Base-by-base conservation (phyloP, 2,113 vertebrate genomes). In the Macroglossus sobrinus region DNA sequence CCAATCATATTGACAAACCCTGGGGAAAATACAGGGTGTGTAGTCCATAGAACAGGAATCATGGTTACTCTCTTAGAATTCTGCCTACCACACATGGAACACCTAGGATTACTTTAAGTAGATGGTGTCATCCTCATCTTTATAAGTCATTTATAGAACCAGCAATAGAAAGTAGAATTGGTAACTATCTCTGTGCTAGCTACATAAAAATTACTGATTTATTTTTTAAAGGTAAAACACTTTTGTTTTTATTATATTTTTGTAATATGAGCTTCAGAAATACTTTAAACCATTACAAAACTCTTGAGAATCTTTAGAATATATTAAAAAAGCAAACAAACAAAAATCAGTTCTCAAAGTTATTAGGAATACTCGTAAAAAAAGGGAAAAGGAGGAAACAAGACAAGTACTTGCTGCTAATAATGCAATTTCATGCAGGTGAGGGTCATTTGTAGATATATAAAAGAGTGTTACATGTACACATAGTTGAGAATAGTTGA, bases 1-100 rank as follows among this genome's bases (percentile, higher is more conserved):
- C 9, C 2, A 9, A 47, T 40, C 14, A 43, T 11, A 33, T 22
- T 45, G 15, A 82, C 53, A 85, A 86, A n/a, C 6, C 3, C 24
- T 43, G 5, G 1, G 11, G 5, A 5, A 55, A 30, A 61, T 15
- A 2, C 13, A 28, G 8, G 19, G 5, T 11, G 11, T 57, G 19
- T 22, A 12, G 33, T 53, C 9, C 33, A 21, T 10, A 38, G 4
- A 22, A 28, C 5, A 9, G 16, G 13, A 28, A 15, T 69, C 14
- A 24, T 76, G 11, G 7, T 15, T 8, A 5, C 4, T 38, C 18
- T 66, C 24, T 63, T 76, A 53, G 21, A 81, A 81, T 69, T 61
- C n/a, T 85, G 33, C 15, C 24, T 47, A 11, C 1, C 55, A 28
- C 24, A 71, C 8, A 18, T 16, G 19, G 30, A 13, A 15, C 7